A percentile compares a stretch with the other conserved stretches of the same genome.
Evolutionary conservation across 1,140 invertebrate species (phyloP).

Genomic region (Mya arenaria): DNA sequence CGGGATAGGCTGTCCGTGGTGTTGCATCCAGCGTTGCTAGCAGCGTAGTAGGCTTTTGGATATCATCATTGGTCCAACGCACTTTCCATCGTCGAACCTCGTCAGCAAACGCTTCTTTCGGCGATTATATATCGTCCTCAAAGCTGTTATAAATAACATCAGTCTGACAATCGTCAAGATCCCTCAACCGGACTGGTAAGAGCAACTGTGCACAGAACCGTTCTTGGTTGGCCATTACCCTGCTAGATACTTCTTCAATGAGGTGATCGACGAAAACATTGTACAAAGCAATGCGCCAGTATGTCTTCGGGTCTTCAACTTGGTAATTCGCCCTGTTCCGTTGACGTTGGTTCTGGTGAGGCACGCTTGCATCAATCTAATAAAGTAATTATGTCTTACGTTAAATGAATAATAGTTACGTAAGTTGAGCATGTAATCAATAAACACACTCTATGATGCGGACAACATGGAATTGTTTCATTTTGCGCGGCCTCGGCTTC

Average conservation of each 20-base stretch:
- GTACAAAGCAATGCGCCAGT: conserved; percentile 18
- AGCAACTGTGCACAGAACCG: conserved; percentile 25
- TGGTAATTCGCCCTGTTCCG: conserved; percentile 13
- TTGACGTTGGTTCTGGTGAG: not conserved
- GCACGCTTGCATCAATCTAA: conserved; percentile 14
- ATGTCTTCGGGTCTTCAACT: conserved; percentile 11
- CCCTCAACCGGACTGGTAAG: not conserved
- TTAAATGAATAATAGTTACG: no score
- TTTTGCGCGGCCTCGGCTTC: no score
- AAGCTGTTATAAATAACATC: not conserved
- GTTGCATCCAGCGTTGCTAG: not conserved
- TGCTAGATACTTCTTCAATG: not conserved
- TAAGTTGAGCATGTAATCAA: no score
- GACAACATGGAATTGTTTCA: no score
- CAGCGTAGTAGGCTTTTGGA: not conserved
- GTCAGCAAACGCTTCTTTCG: conserved; percentile 5
- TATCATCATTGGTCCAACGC: not conserved
- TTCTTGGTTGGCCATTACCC: conserved; percentile 12
- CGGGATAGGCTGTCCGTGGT: not conserved
- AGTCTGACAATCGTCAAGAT: conserved; percentile 12
- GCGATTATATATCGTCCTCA: not conserved
- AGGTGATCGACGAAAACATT: conserved; percentile 24
- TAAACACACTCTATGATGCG: no score
- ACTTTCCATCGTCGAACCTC: conserved; percentile 16
- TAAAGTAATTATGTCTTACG: no score